A percentile compares a stretch with the other conserved stretches of the same genome.
Conservation (phyloP, 2,113 vertebrate genomes). For the Podilymbus podiceps region DNA sequence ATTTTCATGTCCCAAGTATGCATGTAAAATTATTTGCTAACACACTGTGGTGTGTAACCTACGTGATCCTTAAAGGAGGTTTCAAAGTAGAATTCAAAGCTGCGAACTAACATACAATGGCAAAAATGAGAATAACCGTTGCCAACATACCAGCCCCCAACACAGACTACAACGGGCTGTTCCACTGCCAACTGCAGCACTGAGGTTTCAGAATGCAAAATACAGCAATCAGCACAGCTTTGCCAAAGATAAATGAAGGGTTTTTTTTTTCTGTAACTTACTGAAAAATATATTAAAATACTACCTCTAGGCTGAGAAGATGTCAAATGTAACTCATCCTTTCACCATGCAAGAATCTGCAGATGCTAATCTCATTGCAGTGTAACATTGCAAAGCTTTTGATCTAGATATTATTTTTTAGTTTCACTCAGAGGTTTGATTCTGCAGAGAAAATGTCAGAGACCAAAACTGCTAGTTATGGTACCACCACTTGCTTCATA, state of each 20-base stretch:
- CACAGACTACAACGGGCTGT: not conserved
- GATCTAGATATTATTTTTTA: not conserved
- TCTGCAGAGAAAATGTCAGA: not conserved
- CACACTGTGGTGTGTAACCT: not conserved
- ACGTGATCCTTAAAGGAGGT: not conserved
- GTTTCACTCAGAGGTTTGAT: not conserved
- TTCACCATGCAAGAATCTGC: not conserved
- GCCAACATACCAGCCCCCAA: not conserved
- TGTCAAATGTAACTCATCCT: not conserved
- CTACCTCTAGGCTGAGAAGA: not conserved
- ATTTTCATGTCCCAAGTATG: constrained; percentile 9
- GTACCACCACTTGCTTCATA: not conserved
- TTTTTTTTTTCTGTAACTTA: not conserved
- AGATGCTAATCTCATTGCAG: not conserved
- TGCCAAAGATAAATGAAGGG: not conserved
- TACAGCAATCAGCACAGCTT: not conserved
- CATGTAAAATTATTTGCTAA: constrained; percentile 9
- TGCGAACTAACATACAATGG: not conserved
- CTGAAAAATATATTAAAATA: not conserved
- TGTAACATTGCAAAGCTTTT: not conserved
- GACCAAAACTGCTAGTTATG: not conserved
- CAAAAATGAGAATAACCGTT: not conserved
- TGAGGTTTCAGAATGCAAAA: not conserved
- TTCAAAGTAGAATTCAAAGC: not conserved
- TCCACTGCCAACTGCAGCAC: not conserved